These are phyloP conservation scores for Sterrhoptilus dennistouni DNA, from an alignment of 2,113 vertebrate species.

Conservation along the genomic window DNA sequence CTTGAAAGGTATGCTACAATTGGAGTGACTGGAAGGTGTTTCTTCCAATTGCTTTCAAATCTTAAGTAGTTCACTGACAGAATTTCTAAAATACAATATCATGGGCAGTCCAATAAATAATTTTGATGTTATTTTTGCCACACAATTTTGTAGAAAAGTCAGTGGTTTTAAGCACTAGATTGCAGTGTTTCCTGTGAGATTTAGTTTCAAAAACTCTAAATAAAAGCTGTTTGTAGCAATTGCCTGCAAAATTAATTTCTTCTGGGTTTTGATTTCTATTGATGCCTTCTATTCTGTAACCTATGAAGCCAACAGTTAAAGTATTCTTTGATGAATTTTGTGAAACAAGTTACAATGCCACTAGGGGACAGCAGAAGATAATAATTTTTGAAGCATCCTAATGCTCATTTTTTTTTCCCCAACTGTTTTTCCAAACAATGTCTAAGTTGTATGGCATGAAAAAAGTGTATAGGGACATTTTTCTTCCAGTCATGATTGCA, in stretches of 20 bases:
- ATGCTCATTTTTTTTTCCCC: not conserved
- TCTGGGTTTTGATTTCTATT: not conserved
- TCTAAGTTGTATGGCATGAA: not conserved
- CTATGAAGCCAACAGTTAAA: not conserved
- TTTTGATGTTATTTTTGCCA: not conserved
- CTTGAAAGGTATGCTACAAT: not conserved
- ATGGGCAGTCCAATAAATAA: not conserved
- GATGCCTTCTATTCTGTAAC: not conserved
- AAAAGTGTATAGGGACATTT: not conserved
- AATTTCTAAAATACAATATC: not conserved
- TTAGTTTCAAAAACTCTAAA: not conserved
- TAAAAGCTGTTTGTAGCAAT: not conserved
- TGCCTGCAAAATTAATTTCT: not conserved
- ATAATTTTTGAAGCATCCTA: not conserved
- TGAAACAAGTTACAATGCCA: slow-evolving; percentile 34
- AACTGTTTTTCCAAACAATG: not conserved
- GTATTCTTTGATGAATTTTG: not conserved
- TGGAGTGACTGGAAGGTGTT: not conserved
- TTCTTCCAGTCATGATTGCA: not conserved
- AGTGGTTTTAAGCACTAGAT: not conserved
- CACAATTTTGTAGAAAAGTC: not conserved
- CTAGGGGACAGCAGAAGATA: slow-evolving; percentile 75
- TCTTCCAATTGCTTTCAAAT: not conserved
- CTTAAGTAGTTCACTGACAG: not conserved
- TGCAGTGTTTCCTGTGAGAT: not conserved